Conservation (phyloP, 2,888 invertebrate species). For the Drosophila merina region DNA sequence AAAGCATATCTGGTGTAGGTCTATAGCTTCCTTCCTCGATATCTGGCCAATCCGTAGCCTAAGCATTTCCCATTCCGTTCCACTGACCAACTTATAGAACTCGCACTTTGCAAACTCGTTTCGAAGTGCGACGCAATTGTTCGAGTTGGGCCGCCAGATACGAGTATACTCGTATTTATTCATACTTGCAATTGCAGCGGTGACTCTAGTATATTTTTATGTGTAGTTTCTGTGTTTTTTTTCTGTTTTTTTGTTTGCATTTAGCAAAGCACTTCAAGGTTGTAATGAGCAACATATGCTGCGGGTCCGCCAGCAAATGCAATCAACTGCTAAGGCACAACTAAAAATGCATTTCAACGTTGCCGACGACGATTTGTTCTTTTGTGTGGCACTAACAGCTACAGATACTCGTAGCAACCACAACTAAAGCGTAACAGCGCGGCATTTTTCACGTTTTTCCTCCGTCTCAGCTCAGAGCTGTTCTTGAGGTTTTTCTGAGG, state of each 20-base stretch:
- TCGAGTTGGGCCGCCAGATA: conserved; percentile 20
- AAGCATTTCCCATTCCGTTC: conserved; percentile 46
- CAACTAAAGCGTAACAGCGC: conserved; percentile 69
- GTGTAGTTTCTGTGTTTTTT: conserved; percentile 22
- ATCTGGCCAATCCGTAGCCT: conserved; percentile 7
- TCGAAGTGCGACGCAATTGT: conserved; percentile 49
- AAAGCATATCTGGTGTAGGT: not conserved
- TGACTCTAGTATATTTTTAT: conserved; percentile 38
- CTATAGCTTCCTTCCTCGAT: conserved; percentile 33
- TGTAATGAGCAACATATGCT: conserved; percentile 74
- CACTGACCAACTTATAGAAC: conserved; percentile 66
- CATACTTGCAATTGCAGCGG: conserved; percentile 28
- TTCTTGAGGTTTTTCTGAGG: conserved; percentile 62
- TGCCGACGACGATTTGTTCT: conserved; percentile 60
- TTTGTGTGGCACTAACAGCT: conserved; percentile 52
- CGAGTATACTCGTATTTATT: conserved; percentile 39
- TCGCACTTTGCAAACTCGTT: conserved; percentile 60
- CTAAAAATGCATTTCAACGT: conserved; percentile 50
- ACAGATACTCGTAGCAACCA: conserved; percentile 5
- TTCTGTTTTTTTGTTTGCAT: conserved; percentile 24
- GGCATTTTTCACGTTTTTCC: conserved; percentile 77
- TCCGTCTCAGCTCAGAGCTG: conserved; percentile 49
- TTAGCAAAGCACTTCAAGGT: conserved; percentile 64
- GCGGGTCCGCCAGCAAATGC: conserved; percentile 50
- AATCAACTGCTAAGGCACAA: conserved; percentile 48